Conservation (phyloP, 2,113 vertebrate genomes). For the Laticauda colubrina region DNA sequence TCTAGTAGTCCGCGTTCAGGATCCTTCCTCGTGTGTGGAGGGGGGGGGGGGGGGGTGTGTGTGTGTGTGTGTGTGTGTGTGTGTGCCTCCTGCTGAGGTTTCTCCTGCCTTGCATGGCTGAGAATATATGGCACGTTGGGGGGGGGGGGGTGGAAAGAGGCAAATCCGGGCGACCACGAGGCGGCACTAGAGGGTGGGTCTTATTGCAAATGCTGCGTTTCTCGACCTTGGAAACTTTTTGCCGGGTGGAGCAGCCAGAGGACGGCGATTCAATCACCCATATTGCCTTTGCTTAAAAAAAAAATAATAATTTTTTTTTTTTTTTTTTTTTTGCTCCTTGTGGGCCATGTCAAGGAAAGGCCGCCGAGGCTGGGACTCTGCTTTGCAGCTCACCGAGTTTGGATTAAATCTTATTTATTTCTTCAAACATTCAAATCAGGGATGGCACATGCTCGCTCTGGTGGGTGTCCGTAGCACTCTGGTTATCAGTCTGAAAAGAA, state of each 20-base stretch:
- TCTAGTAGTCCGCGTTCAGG: no score
- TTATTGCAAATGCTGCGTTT: neutral
- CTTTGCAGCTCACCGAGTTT: neutral
- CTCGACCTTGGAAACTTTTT: neutral
- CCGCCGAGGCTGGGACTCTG: neutral
- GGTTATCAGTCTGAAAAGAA: neutral
- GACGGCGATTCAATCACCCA: neutral
- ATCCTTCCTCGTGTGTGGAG: no score
- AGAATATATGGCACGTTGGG: no score
- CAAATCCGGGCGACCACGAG: no score
- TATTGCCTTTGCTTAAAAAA: neutral
- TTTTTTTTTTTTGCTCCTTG: no score
- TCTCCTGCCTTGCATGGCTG: no score
- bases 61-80: no score
- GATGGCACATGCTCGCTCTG: neutral
- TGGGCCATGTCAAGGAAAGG: neutral
- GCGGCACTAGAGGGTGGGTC: neutral
- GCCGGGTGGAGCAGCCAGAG: neutral
- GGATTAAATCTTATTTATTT: neutral
- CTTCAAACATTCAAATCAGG: neutral
- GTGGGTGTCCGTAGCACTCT: neutral
- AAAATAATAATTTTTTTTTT: no score
- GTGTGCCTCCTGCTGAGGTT: no score
- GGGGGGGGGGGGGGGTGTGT: rapidly evolving
- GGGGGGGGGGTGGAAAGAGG: no score